phyloP scores from a whole-genome alignment of 1,140 invertebrate species.

The Drosophila kepulauana region DNA sequence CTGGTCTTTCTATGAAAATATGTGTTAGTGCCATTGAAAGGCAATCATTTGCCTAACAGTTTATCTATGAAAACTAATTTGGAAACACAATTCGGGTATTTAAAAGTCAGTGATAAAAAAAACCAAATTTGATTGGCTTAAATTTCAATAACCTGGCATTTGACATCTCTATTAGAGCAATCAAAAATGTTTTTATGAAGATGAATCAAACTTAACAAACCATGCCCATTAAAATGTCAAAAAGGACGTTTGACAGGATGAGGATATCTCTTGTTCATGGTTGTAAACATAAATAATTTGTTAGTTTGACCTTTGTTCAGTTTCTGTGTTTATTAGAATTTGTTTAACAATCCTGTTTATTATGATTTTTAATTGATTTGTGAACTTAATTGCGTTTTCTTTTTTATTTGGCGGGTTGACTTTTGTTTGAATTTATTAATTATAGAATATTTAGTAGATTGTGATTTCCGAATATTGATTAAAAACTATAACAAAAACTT shows the following conservation, averaged over 20 bases:
- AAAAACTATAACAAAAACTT: slow-evolving; percentile 49
- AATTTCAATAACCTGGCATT: not conserved
- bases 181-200: not conserved
- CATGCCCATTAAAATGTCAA: no score
- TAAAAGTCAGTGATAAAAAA: no score
- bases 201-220: not conserved
- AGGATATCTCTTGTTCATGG: slow-evolving; percentile 13
- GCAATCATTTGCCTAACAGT: not conserved
- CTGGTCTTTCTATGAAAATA: not conserved
- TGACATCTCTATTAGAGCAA: not conserved
- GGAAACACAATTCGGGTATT: no score
- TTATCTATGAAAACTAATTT: no score
- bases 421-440: slow-evolving; percentile 69
- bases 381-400: slow-evolving; percentile 62
- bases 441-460: slow-evolving; percentile 47
- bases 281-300: slow-evolving; percentile 39
- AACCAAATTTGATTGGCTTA: not conserved
- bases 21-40: not conserved
- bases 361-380: slow-evolving; percentile 50
- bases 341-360: slow-evolving; percentile 47
- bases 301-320: slow-evolving; percentile 27
- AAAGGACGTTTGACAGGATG: no score
- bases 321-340: slow-evolving; percentile 39
- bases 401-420: slow-evolving; percentile 73
- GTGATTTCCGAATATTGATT: slow-evolving; percentile 60